Evolutionary conservation across 2,113 vertebrate genomes (phyloP).

Genomic region (Phrynocephalus versicolor): DNA sequence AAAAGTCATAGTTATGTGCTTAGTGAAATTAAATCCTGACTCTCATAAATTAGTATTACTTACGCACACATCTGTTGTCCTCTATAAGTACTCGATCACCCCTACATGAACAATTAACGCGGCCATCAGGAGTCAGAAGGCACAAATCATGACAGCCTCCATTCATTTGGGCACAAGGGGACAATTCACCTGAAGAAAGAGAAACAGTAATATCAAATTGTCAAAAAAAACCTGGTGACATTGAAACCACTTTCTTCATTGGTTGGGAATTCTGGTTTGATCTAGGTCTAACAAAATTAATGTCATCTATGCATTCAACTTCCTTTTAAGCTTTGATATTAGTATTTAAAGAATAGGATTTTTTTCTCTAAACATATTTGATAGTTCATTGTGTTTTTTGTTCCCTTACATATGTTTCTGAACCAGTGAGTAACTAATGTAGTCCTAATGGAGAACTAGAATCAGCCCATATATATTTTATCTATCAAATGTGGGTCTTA

Average conservation of each 20-base stretch:
- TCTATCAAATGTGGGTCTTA: too few species aligned
- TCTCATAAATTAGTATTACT: slow-evolving; percentile 74
- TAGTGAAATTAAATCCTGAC: not conserved
- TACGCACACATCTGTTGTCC: slow-evolving; percentile 98
- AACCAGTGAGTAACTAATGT: not conserved
- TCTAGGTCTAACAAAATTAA: not conserved
- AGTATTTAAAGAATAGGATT: not conserved
- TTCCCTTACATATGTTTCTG: not conserved
- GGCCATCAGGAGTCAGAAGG: slow-evolving; percentile 88
- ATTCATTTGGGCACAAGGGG: slow-evolving; percentile 88
- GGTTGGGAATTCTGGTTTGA: slow-evolving; percentile 6
- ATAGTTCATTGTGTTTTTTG: not conserved
- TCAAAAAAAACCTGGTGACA: slow-evolving; percentile 32
- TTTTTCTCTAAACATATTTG: not conserved
- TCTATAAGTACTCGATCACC: slow-evolving; percentile 90
- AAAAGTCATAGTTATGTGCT: not conserved
- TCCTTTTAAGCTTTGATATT: not conserved
- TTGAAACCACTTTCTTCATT: slow-evolving; percentile 22
- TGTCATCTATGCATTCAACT: not conserved
- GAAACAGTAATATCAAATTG: not conserved
- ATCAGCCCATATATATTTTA: not conserved
- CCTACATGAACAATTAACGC: slow-evolving; percentile 92
- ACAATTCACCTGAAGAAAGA: slow-evolving; percentile 85
- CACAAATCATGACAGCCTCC: slow-evolving; percentile 96
- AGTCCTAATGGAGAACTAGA: not conserved